Conservation (phyloP, 2,113 vertebrate species). For the Ploceus nigricollis region DNA sequence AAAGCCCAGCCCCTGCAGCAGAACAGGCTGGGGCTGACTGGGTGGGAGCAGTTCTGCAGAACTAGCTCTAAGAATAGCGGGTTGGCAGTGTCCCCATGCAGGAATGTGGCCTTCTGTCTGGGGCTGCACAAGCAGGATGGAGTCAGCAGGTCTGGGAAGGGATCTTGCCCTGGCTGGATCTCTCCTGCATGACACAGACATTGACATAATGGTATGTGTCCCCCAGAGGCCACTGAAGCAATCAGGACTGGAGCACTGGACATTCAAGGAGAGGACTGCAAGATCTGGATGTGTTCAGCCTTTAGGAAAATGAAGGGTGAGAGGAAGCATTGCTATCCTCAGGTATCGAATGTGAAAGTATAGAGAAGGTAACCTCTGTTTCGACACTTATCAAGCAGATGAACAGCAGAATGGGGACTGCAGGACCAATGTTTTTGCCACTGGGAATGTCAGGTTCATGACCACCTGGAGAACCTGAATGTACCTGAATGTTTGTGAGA, state of each 20-base stretch:
- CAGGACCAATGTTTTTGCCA: not conserved
- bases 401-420: not conserved
- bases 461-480: not conserved
- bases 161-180: not conserved
- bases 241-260: not conserved
- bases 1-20: accelerated
- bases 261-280: not conserved
- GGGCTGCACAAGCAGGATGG: not conserved
- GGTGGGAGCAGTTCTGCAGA: not conserved
- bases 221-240: not conserved
- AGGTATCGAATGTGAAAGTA: not conserved
- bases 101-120: accelerated
- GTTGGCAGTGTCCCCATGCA: accelerated
- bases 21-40: accelerated
- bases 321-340: not conserved
- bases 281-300: accelerated
- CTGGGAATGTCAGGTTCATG: not conserved
- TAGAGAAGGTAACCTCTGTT: not conserved
- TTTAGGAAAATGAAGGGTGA: not conserved
- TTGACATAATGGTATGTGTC: accelerated
- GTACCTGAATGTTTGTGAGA: accelerated
- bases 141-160: not conserved
- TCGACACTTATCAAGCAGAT: not conserved
- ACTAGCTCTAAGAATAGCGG: accelerated
- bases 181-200: accelerated